phyloP scores from a whole-genome alignment of 2,113 vertebrate species.

The Rhea americana region DNA sequence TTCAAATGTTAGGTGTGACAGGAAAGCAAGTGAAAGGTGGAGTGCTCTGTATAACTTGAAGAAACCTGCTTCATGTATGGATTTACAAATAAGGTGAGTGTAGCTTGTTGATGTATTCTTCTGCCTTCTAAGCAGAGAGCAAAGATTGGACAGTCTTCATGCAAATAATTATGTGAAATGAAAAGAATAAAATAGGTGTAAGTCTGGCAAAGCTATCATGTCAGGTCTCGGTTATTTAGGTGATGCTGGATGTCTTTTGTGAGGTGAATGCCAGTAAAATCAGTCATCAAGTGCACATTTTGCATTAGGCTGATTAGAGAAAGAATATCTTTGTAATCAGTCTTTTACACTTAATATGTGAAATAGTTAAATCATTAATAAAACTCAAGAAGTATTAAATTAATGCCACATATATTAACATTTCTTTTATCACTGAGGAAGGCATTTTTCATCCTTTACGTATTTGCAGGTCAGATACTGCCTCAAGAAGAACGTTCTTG shows the following conservation, averaged over 20 bases:
- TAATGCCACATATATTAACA: not conserved
- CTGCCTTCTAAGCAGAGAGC: not conserved
- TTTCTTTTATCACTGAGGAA: slow-evolving; percentile 17
- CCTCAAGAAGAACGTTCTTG: slow-evolving; percentile 4
- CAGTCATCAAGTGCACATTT: not conserved
- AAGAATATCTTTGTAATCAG: not conserved
- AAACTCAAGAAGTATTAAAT: not conserved
- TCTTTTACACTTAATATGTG: not conserved
- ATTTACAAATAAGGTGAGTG: not conserved
- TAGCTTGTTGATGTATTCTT: not conserved
- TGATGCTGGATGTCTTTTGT: not conserved
- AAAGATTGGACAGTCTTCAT: not conserved
- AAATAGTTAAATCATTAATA: not conserved
- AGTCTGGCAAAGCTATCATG: not conserved
- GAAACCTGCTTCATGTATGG: not conserved
- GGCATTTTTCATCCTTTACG: not conserved
- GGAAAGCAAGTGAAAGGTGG: rapidly evolving
- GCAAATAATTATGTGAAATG: not conserved
- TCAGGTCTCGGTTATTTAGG: not conserved
- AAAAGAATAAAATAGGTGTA: not conserved
- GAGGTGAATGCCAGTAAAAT: not conserved
- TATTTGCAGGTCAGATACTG: slow-evolving; percentile 26
- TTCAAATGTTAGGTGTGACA: not conserved
- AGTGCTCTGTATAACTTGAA: not conserved
- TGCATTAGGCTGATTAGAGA: not conserved